Base-by-base conservation (phyloP, 2,113 vertebrate species). In the Tachuris rubrigastra region DNA sequence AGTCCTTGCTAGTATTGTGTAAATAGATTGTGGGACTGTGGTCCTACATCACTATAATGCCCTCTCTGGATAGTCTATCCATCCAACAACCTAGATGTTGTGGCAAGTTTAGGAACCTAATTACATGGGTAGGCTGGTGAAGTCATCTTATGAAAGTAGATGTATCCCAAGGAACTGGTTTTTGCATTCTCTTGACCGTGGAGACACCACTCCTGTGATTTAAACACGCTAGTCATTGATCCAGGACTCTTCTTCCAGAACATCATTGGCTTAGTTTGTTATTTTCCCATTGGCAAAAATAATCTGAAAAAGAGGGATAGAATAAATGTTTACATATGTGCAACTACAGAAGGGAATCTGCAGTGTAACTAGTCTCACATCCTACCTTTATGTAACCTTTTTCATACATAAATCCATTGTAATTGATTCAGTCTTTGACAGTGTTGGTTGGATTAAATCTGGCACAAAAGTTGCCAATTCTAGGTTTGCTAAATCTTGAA, bases 361-460 rank as follows among this genome's bases (percentile, higher is more conserved):
- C 23, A 60, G 44, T 6, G 7, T 65, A 72, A 76, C 25, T 72
- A 16, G 21, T 62, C 85, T 74, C 11, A 33, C 8, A 33, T 55
- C 37, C 44, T 82, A 49, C 31, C 14, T 73, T 78, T 11, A 11
- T 9, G 4, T 44, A 67, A 39, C 1, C 4, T 16, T 35, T 33
- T 81, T 59, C 4, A 1, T 42, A 39, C 2, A 1, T 5, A 6
- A 58, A 30, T 72, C 19, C 1, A 0, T 18, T 50, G 35, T 42
- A 83, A 50, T 50, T 44, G 59, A 42, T 53, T 87, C 27, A n/a
- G 46, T 19, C 39, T 71, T 79, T 76, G 63, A 23, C 4, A 21
- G 56, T 31, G 14, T 72, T 41, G 25, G 23, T 55, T 78, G 50
- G 49, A 52, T 71, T 49, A 85, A 83, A 80, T 55, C 21, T 55